These are phyloP conservation scores for Larimichthys crocea DNA, from an alignment of 2,113 vertebrate species.

Conservation along the genomic window DNA sequence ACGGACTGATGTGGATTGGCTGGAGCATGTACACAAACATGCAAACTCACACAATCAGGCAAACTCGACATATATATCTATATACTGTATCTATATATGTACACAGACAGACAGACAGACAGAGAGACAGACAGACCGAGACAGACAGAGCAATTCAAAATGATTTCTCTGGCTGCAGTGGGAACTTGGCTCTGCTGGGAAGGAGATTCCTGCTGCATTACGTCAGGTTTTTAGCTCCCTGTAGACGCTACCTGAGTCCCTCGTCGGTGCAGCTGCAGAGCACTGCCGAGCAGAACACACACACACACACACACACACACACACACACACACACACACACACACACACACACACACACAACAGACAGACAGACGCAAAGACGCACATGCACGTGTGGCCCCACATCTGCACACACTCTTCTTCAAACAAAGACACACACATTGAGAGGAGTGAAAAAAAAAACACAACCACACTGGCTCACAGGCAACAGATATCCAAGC, in stretches of 20 bases:
- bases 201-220: slow-evolving; percentile 79
- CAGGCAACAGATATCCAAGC: not conserved
- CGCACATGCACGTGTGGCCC: not conserved
- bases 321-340: slow-evolving; percentile 42
- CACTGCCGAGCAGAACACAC: slow-evolving; percentile 43
- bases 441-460: not conserved
- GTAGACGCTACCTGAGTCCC: slow-evolving; percentile 64
- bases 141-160: slow-evolving; percentile 12
- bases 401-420: slow-evolving; percentile 2
- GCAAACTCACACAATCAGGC: slow-evolving; percentile 12
- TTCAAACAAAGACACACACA: not conserved
- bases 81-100: not conserved
- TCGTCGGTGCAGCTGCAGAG: slow-evolving; percentile 51
- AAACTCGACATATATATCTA: not conserved
- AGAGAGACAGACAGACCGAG: not conserved
- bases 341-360: slow-evolving; percentile 35
- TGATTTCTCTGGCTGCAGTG: slow-evolving; percentile 60
- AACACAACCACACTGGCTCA: not conserved
- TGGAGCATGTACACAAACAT: slow-evolving; percentile 23
- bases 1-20: slow-evolving; percentile 50
- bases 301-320: slow-evolving; percentile 37
- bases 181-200: slow-evolving; percentile 56
- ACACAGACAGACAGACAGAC: not conserved
- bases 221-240: slow-evolving; percentile 64
- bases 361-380: slow-evolving; percentile 11